Conservation (phyloP, 1,140 invertebrate species). For the Panulirus ornatus region DNA sequence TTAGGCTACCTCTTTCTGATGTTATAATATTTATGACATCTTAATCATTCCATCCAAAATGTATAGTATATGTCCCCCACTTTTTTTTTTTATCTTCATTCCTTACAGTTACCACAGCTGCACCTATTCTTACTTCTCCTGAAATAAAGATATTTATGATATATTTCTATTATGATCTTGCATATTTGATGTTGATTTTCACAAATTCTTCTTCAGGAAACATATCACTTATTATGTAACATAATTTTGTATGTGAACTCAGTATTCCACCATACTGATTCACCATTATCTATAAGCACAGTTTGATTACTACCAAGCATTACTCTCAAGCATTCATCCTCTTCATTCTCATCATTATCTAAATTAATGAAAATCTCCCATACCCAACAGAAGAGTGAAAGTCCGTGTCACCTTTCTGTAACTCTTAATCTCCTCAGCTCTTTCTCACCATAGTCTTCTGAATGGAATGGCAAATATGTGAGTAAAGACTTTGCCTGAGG, state of each 20-base stretch:
- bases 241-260: neutral
- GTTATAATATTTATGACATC: conserved; percentile 19
- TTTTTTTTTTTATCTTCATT: too few relatives aligned
- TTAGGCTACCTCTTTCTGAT: conserved; percentile 9
- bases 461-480: neutral
- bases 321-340: neutral
- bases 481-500: too few relatives aligned
- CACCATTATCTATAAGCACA: neutral
- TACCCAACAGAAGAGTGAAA: neutral
- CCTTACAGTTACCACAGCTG: too few relatives aligned
- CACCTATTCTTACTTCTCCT: neutral
- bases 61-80: neutral
- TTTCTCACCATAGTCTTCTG: neutral
- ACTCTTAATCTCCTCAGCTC: neutral
- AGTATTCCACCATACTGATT: neutral
- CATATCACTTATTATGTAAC: neutral
- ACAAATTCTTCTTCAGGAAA: too few relatives aligned
- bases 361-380: neutral
- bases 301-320: neutral
- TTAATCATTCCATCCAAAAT: conserved; percentile 8
- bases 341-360: neutral
- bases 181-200: too few relatives aligned
- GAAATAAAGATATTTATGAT: neutral
- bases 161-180: neutral
- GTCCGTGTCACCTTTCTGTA: neutral